A percentile compares a stretch with the other conserved stretches of the same genome.
These are phyloP conservation scores for Brachynemurus nebulosus DNA, from an alignment of 2,888 invertebrate genomes.

Conservation along the genomic window DNA sequence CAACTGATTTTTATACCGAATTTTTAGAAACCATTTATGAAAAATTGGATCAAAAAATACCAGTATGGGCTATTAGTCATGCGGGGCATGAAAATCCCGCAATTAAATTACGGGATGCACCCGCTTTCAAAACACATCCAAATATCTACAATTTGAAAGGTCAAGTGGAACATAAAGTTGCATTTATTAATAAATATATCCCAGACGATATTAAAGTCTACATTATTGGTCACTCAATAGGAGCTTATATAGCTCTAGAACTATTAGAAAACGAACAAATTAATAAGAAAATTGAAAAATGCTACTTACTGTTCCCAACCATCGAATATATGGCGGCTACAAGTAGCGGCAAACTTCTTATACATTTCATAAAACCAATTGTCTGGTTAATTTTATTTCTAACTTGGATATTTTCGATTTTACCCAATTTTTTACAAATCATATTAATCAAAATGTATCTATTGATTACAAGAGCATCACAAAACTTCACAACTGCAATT, in stretches of 20 bases:
- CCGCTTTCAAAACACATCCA: conserved; percentile 37
- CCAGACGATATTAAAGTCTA: conserved; percentile 60
- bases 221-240: conserved; percentile 84
- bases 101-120: conserved; percentile 34
- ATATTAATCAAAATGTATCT: conserved; percentile 43
- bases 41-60: conserved; percentile 39
- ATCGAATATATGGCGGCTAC: conserved; percentile 68
- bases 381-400: conserved; percentile 33
- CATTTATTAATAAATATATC: conserved; percentile 59
- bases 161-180: conserved; percentile 66
- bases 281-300: conserved; percentile 40
- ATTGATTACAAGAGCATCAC: conserved; percentile 36
- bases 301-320: conserved; percentile 74
- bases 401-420: conserved; percentile 34
- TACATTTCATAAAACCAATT: conserved; percentile 41
- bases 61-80: conserved; percentile 72
- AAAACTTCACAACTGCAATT: conserved; percentile 35
- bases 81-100: conserved; percentile 68
- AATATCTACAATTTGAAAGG: conserved; percentile 59
- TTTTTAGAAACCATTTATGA: conserved; percentile 55
- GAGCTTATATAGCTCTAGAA: conserved; percentile 69
- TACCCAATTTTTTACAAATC: conserved; percentile 40
- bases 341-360: conserved; percentile 58
- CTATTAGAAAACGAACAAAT: conserved; percentile 46
- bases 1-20: conserved; percentile 63